Conservation (phyloP, 2,113 vertebrate species). For the Etheostoma spectabile region DNA sequence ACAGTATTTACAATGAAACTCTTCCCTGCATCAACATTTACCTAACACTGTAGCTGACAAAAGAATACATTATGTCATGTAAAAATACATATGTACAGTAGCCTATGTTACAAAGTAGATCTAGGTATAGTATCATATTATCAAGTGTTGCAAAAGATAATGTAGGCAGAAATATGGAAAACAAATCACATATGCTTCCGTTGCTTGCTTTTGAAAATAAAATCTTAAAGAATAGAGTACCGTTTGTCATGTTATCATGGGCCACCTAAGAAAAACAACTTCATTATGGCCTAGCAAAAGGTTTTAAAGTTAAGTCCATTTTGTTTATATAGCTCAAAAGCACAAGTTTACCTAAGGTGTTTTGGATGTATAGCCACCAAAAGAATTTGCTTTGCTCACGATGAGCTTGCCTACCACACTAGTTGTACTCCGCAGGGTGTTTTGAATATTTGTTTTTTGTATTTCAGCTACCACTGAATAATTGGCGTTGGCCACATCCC, state of each 20-base stretch:
- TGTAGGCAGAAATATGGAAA: background rate
- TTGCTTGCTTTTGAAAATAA: background rate
- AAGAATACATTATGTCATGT: background rate
- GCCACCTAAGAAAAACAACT: background rate
- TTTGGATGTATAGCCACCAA: background rate
- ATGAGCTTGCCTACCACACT: background rate
- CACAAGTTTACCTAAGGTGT: background rate
- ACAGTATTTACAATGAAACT: constrained; percentile 1
- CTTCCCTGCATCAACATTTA: background rate
- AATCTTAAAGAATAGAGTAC: background rate
- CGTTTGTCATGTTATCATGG: background rate
- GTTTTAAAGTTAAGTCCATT: background rate
- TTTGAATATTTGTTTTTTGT: background rate
- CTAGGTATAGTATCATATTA: background rate
- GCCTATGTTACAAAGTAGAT: background rate
- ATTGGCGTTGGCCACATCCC: background rate
- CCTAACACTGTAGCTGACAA: background rate
- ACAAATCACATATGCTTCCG: background rate
- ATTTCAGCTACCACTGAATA: background rate
- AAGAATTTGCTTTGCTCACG: background rate
- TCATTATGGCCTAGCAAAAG: background rate
- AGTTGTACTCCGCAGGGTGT: background rate
- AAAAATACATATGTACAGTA: constrained; percentile 1
- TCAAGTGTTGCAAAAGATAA: background rate
- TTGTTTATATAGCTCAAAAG: background rate